These are phyloP conservation scores for Cheilosia impressa DNA, from an alignment of 2,888 invertebrate species.

Conservation along the genomic window DNA sequence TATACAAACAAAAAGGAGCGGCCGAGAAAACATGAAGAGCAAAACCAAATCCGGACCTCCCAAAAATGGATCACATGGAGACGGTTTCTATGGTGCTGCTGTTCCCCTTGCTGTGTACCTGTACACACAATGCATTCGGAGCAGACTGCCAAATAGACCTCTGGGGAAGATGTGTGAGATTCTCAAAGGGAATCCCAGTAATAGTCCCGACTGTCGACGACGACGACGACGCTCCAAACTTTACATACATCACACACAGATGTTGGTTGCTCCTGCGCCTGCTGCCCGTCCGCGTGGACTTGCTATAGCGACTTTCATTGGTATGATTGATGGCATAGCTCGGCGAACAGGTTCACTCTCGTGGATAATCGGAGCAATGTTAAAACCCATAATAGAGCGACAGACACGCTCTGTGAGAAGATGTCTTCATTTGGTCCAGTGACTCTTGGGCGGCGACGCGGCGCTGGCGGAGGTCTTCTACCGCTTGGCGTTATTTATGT, in stretches of 20 bases:
- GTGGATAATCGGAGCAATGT: conserved; percentile 75
- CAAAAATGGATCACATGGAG: conserved; percentile 73
- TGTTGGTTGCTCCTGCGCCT: not conserved
- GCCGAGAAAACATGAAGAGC: conserved; percentile 48
- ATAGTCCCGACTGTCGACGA: conserved; percentile 24
- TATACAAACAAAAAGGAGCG: conserved; percentile 60
- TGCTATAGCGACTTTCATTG: conserved; percentile 58
- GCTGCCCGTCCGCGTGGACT: not conserved
- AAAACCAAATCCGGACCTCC: conserved; percentile 73
- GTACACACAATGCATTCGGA: conserved; percentile 10
- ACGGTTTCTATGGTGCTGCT: conserved; percentile 33
- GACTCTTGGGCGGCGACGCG: conserved; percentile 31
- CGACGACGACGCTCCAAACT: conserved; percentile 37
- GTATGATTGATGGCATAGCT: conserved; percentile 74
- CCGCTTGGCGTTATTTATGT: conserved; percentile 70
- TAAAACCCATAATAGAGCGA: conserved; percentile 74
- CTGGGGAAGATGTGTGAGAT: conserved; percentile 70
- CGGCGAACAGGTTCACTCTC: conserved; percentile 71
- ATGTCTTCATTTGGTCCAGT: conserved; percentile 75
- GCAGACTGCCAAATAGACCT: conserved; percentile 60
- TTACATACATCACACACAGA: conserved; percentile 66
- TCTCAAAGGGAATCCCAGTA: conserved; percentile 73
- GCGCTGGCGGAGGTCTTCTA: conserved; percentile 34
- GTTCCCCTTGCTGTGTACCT: conserved; percentile 44
- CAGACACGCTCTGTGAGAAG: conserved; percentile 75